These are phyloP conservation scores for Decapterus maruadsi DNA, from an alignment of 2,797 vertebrate species.

Conservation along the genomic window DNA sequence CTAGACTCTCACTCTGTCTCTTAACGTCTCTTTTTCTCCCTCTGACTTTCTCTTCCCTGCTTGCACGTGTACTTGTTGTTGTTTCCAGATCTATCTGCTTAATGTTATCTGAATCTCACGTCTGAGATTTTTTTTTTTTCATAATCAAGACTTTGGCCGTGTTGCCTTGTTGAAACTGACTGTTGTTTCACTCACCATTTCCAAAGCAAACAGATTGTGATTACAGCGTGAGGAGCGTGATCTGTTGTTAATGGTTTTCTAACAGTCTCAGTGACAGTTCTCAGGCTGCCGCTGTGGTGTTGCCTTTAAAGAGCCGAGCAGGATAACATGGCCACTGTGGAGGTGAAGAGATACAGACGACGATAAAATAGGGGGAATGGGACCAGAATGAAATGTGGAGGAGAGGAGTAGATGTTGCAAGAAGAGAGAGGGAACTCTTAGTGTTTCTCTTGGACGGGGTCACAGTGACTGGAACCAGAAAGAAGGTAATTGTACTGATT, in stretches of 20 bases:
- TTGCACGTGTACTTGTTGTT: neutral
- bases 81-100: conserved; percentile 31
- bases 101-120: conserved; percentile 9
- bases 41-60: neutral
- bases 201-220: conserved; percentile 63
- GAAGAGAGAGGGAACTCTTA: neutral
- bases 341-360: conserved; percentile 17
- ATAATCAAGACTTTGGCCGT: conserved; percentile 22
- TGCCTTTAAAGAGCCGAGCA: conserved; percentile 23
- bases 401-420: neutral
- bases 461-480: neutral
- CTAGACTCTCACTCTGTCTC: neutral
- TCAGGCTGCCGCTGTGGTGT: conserved; percentile 46
- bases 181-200: conserved; percentile 64
- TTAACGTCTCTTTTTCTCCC: neutral
- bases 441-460: neutral
- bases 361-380: conserved; percentile 1
- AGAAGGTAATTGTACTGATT: neutral
- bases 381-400: neutral
- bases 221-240: conserved; percentile 43
- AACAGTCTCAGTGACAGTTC: conserved; percentile 72
- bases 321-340: conserved; percentile 1
- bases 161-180: conserved; percentile 13
- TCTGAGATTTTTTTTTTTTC: conserved; percentile 22
- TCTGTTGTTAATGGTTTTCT: conserved; percentile 75